phyloP scores from a whole-genome alignment of 2,797 vertebrate species.

The Bryconaethiops microstoma region DNA sequence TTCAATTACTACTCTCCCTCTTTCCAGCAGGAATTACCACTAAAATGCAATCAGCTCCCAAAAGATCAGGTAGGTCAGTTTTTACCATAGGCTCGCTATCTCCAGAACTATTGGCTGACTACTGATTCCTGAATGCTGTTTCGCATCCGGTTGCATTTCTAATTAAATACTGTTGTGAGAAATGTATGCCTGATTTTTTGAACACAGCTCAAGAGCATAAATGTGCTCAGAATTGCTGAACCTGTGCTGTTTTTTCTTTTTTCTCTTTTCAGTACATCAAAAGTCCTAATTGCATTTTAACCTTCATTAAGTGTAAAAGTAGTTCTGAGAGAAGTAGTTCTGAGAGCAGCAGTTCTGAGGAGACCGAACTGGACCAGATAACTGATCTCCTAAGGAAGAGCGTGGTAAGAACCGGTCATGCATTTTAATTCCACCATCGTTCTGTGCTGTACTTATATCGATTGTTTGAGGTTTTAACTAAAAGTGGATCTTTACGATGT shows the following conservation, averaged over 20 bases:
- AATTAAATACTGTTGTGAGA: background rate
- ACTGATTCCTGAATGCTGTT: background rate
- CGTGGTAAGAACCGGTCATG: constrained; percentile 15
- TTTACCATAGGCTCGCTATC: background rate
- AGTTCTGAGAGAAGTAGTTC: background rate
- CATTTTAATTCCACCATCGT: background rate
- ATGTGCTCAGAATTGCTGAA: too few species aligned
- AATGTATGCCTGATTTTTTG: background rate
- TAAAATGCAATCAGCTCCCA: background rate
- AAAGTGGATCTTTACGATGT: background rate
- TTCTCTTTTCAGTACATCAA: background rate
- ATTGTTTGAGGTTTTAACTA: background rate
- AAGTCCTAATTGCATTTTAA: constrained; percentile 34
- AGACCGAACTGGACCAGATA: accelerated
- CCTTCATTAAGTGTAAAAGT: background rate
- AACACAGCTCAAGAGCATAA: too few species aligned
- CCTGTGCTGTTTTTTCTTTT: background rate
- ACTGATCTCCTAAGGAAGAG: accelerated
- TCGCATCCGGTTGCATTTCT: background rate
- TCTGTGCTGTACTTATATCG: background rate
- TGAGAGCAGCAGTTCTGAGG: background rate
- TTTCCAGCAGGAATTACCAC: background rate
- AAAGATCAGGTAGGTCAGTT: background rate
- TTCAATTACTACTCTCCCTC: background rate
- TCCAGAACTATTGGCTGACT: background rate